Conservation (phyloP, 2,797 vertebrate species). For the Gymnodraco acuticeps region DNA sequence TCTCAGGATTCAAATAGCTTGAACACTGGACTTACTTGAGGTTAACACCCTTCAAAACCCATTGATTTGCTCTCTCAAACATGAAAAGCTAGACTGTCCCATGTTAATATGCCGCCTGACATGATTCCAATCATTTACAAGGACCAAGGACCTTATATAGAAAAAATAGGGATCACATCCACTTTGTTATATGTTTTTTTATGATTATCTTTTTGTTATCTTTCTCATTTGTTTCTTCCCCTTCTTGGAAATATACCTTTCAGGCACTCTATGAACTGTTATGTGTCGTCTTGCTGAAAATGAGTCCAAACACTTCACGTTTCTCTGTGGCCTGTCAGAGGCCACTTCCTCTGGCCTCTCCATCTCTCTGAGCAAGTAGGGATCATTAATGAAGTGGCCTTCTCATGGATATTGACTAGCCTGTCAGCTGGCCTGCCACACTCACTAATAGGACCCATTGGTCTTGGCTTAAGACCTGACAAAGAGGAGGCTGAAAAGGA, state of each 20-base stretch:
- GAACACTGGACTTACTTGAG: too few relatives aligned
- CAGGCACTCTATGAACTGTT: slow-evolving; percentile 10
- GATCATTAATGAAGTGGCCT: slow-evolving; percentile 98
- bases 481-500: slow-evolving; percentile 53
- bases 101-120: neutral
- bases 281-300: slow-evolving; percentile 51
- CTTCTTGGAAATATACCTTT: slow-evolving; percentile 31
- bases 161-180: neutral
- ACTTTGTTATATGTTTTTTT: neutral
- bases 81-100: neutral
- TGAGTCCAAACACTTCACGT: slow-evolving; percentile 39
- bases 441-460: slow-evolving; percentile 99
- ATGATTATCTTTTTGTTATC: neutral
- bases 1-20: too few relatives aligned
- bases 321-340: slow-evolving; percentile 84
- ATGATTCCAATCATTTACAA: neutral
- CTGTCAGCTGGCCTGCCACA: slow-evolving; percentile 96
- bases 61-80: neutral
- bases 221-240: neutral
- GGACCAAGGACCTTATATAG: neutral
- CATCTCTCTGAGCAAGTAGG: slow-evolving; percentile 91
- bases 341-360: slow-evolving; percentile 93
- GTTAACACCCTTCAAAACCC: too few relatives aligned
- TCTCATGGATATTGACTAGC: slow-evolving; percentile 99
- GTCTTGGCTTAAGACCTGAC: slow-evolving; percentile 88